phyloP scores from a whole-genome alignment of 53 echinoderm and acorn worm genomes.

The Pentamera pediparva region DNA sequence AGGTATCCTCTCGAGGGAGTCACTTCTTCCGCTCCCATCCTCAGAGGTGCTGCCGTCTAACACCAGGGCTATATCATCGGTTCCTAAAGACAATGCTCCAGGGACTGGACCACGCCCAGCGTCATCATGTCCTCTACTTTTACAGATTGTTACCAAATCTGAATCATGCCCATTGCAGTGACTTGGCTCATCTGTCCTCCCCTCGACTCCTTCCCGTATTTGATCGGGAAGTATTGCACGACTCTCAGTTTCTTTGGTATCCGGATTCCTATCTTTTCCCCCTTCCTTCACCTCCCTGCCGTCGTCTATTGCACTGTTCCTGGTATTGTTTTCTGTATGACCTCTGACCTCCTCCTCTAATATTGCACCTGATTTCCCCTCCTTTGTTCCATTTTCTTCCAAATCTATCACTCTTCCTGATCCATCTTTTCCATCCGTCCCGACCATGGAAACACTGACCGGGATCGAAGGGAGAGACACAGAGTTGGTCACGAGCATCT shows the following conservation, averaged over 20 bases:
- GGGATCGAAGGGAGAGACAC: constrained; percentile 20
- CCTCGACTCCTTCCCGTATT: too few relatives aligned
- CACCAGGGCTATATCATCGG: constrained; percentile 1
- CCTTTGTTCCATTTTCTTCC: too few relatives aligned
- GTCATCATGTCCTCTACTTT: too few relatives aligned
- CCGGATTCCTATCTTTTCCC: neutral
- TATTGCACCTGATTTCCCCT: too few relatives aligned
- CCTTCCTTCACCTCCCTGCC: neutral
- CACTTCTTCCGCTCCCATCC: constrained; percentile 5
- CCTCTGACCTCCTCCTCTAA: constrained; percentile 12
- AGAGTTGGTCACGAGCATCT: neutral
- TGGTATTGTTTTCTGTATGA: neutral
- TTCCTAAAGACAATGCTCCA: neutral
- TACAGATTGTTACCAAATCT: neutral
- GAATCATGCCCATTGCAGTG: constrained; percentile 4
- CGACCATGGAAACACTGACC: neutral
- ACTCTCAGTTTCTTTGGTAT: neutral
- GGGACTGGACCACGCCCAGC: neutral
- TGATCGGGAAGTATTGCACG: too few relatives aligned
- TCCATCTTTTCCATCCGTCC: neutral
- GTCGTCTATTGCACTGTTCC: constrained; percentile 5
- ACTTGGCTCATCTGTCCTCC: neutral
- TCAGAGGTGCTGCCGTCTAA: neutral
- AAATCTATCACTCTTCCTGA: too few relatives aligned
- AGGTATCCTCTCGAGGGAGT: constrained; percentile 12